These are phyloP conservation scores for Leptinotarsa defecta DNA, from an alignment of 1,140 invertebrate genomes.

Conservation along the genomic window DNA sequence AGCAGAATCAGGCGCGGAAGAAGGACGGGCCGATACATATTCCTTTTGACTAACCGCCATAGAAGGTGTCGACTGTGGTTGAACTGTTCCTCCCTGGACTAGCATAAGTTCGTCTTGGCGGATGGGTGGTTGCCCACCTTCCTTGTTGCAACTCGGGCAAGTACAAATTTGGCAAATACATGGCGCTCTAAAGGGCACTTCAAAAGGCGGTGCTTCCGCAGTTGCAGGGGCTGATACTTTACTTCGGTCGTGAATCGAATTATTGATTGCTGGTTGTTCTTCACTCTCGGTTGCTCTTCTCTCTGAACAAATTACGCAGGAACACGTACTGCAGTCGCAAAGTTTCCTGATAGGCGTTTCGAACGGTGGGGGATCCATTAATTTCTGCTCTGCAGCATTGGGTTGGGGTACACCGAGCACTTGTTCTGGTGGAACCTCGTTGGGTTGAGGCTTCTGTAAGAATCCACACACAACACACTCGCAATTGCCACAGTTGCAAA, in stretches of 20 bases:
- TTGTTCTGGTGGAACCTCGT: no score
- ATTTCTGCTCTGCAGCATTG: background rate
- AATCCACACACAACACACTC: conserved; percentile 10
- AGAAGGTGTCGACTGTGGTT: no score
- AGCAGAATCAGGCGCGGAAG: background rate
- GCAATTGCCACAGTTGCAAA: conserved; percentile 23
- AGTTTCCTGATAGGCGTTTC: conserved; percentile 24
- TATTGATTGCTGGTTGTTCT: background rate
- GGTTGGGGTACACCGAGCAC: background rate
- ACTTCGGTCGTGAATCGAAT: no score
- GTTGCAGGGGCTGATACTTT: background rate
- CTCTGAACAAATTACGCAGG: background rate
- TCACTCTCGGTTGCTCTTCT: background rate
- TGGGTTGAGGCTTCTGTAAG: background rate
- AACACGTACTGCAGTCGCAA: conserved; percentile 29
- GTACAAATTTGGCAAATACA: conserved; percentile 21
- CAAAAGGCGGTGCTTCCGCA: conserved; percentile 29
- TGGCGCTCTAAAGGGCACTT: conserved; percentile 26
- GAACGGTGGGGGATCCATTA: conserved; percentile 32
- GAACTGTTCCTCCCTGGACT: no score
- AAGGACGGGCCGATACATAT: background rate
- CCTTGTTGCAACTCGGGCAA: background rate
- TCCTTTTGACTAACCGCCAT: no score
- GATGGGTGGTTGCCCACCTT: background rate
- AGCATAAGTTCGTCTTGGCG: no score